These are phyloP conservation scores for Aethes cnicana DNA, from an alignment of 2,888 invertebrate genomes.

Conservation along the genomic window DNA sequence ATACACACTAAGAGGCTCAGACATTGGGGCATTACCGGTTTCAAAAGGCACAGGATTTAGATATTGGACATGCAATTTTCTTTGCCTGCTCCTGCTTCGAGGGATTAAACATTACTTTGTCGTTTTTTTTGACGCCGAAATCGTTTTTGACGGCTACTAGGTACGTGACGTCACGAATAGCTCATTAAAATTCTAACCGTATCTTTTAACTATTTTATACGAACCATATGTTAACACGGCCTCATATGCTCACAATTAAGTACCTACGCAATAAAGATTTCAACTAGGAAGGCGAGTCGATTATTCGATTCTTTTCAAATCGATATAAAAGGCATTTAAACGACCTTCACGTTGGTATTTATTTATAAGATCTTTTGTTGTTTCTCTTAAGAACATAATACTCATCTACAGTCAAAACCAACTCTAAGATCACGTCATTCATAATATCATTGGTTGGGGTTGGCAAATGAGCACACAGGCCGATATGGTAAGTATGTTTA, in stretches of 20 bases:
- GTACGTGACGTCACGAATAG: constrained; percentile 20
- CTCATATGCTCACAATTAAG: constrained; percentile 20
- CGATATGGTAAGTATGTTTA: no score
- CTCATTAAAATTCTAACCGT: constrained; percentile 22
- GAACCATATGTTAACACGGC: constrained; percentile 23
- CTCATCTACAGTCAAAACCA: no score
- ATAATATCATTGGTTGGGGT: no score
- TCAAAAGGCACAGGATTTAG: constrained; percentile 14
- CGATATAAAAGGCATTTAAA: constrained; percentile 1
- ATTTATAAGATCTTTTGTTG: no score
- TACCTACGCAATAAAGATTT: constrained; percentile 15
- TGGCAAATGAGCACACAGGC: no score
- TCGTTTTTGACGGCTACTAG: no score
- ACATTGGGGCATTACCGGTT: constrained; percentile 22
- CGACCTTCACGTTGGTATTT: no score
- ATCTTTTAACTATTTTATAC: constrained; percentile 22
- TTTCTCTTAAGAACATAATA: no score
- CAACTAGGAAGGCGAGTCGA: constrained; percentile 5
- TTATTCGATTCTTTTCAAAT: constrained; percentile 5
- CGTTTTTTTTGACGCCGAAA: no score
- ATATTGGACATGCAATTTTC: constrained; percentile 10
- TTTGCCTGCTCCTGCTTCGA: background rate
- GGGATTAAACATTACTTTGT: background rate
- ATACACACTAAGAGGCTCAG: background rate
- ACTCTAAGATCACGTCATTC: no score